These are phyloP conservation scores for Acanthurus leucopareius DNA, from an alignment of 2,797 vertebrate species.

Conservation along the genomic window DNA sequence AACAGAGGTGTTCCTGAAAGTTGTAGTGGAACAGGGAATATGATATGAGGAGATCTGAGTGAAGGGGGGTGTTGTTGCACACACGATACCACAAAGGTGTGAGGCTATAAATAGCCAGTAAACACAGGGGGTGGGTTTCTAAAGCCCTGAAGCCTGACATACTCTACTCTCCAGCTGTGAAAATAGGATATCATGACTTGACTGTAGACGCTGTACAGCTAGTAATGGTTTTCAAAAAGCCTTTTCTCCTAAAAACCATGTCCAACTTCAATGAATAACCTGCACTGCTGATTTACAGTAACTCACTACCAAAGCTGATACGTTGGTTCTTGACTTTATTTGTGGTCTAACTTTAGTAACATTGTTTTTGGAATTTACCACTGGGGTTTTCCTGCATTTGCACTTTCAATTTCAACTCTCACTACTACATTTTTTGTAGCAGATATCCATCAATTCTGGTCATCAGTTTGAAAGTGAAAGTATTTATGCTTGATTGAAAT, in stretches of 20 bases:
- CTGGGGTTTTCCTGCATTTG: background rate
- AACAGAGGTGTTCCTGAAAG: conserved; percentile 46
- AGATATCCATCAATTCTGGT: too few relatives aligned
- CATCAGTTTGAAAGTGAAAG: conserved; percentile 11
- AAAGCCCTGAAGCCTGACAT: conserved; percentile 35
- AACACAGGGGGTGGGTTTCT: conserved; percentile 63
- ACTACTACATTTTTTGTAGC: background rate
- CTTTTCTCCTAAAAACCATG: background rate
- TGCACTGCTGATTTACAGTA: background rate
- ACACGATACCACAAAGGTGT: conserved; percentile 69
- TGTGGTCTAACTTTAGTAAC: background rate
- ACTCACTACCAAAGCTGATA: background rate
- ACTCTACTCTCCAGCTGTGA: conserved; percentile 58
- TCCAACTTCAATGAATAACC: background rate
- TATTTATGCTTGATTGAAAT: background rate
- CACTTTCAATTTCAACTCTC: conserved; percentile 3
- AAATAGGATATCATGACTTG: conserved; percentile 38
- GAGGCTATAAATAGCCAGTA: conserved; percentile 77
- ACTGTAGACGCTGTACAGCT: conserved; percentile 42
- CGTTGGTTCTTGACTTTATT: background rate
- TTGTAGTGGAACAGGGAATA: conserved; percentile 29
- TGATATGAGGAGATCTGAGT: conserved; percentile 39
- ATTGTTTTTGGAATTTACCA: conserved; percentile 4
- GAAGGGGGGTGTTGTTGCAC: conserved; percentile 35
- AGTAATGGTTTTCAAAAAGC: background rate